phyloP scores from a whole-genome alignment of 2,797 vertebrate genomes.

The Poecilia velifera region DNA sequence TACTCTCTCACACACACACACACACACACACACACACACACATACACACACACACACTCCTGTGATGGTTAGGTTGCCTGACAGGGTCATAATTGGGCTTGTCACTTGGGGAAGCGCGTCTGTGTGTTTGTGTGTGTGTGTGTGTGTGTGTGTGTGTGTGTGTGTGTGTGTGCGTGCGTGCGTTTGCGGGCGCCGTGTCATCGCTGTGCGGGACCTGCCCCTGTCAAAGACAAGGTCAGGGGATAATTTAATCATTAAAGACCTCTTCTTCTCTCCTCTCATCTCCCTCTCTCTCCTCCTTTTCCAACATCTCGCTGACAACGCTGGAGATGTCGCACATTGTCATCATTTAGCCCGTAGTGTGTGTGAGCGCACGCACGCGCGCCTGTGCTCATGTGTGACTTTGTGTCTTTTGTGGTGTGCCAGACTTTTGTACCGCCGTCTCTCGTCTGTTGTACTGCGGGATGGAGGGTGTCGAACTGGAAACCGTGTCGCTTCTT shows the following conservation, averaged over 20 bases:
- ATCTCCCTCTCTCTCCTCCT: slow-evolving; percentile 42
- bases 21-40: slow-evolving; percentile 48
- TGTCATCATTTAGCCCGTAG: slow-evolving; percentile 70
- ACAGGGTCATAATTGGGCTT: slow-evolving; percentile 82
- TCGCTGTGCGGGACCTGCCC: slow-evolving; percentile 68
- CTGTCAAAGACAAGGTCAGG: slow-evolving; percentile 83
- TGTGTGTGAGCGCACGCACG: not conserved
- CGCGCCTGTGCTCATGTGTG: slow-evolving; percentile 1
- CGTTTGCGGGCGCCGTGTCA: slow-evolving; percentile 42
- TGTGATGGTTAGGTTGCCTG: slow-evolving; percentile 68
- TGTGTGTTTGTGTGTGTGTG: slow-evolving; percentile 32
- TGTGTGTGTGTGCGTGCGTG: slow-evolving; percentile 38
- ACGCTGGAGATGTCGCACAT: slow-evolving; percentile 66
- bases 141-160: slow-evolving; percentile 40
- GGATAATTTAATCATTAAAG: slow-evolving; percentile 86
- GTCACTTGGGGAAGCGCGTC: slow-evolving; percentile 61
- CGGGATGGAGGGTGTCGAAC: slow-evolving; percentile 46
- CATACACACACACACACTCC: slow-evolving; percentile 36
- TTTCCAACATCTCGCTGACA: slow-evolving; percentile 68
- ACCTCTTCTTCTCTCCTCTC: slow-evolving; percentile 63
- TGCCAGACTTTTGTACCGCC: slow-evolving; percentile 54
- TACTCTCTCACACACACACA: slow-evolving; percentile 32
- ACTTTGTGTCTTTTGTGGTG: slow-evolving; percentile 57
- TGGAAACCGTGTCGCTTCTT: slow-evolving; percentile 23
- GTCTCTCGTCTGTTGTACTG: slow-evolving; percentile 48